Conservation (phyloP, 1,140 invertebrate species). For the Platorchestia sp. region DNA sequence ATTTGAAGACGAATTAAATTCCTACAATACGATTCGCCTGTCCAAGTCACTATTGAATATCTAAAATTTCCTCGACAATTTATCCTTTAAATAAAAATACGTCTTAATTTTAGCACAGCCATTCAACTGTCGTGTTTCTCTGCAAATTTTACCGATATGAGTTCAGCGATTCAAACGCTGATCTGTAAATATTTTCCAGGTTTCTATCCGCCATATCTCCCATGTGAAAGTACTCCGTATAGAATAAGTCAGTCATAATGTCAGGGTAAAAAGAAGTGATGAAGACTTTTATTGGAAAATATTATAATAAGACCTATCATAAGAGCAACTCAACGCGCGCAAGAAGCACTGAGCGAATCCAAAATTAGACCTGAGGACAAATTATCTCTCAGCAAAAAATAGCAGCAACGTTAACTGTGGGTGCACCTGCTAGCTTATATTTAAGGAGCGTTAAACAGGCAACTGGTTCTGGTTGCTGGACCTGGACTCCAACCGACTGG, state of each 20-base stretch:
- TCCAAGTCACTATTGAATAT: neutral
- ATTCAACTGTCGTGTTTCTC: neutral
- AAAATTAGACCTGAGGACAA: neutral
- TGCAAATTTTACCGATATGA: neutral
- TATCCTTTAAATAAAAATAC: neutral
- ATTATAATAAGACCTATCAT: neutral
- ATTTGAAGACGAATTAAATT: too few relatives aligned
- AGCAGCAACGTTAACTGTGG: neutral
- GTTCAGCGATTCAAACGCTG: neutral
- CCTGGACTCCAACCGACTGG: too few relatives aligned
- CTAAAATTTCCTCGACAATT: neutral
- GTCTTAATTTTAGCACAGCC: neutral
- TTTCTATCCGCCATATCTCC: neutral
- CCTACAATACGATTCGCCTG: neutral
- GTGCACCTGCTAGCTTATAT: neutral
- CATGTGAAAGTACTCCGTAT: neutral
- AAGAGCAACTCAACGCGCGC: neutral
- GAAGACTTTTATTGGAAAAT: neutral
- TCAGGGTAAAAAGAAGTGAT: neutral
- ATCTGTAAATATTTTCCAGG: neutral
- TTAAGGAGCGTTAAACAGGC: neutral
- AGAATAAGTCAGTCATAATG: neutral
- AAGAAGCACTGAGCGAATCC: neutral
- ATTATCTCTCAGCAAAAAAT: neutral
- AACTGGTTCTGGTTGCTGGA: neutral